Conservation (phyloP, 2,888 invertebrate genomes). For the Podotricha telesiphe region DNA sequence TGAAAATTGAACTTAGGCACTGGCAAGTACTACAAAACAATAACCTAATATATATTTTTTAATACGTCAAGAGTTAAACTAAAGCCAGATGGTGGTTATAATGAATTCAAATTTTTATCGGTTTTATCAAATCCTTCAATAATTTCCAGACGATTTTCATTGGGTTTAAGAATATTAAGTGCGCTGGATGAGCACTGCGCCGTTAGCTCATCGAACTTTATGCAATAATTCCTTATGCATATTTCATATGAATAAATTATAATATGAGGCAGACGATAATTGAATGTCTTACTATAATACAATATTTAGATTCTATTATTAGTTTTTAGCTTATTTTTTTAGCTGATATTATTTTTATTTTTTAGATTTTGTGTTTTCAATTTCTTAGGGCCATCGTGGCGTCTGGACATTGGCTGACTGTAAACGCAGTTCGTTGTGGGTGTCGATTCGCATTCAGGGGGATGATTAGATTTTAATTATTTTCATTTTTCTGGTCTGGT, state of each 20-base stretch:
- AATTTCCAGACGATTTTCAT: constrained; percentile 26
- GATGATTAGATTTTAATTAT: no score
- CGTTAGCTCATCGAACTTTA: constrained; percentile 24
- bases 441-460: no score
- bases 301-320: constrained; percentile 7
- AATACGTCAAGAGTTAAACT: background rate
- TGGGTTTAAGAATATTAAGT: constrained; percentile 26
- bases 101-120: constrained; percentile 12
- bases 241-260: constrained; percentile 11
- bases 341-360: background rate
- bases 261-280: constrained; percentile 2
- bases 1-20: no score
- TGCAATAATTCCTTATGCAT: constrained; percentile 20
- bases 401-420: no score
- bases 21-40: no score
- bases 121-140: constrained; percentile 20
- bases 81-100: background rate
- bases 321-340: background rate
- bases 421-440: no score
- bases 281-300: background rate
- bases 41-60: background rate
- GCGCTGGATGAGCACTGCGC: constrained; percentile 22
- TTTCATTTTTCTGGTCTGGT: no score
- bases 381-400: no score
- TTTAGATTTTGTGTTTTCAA: no score